A percentile compares a stretch with the other conserved stretches of the same genome.
phyloP scores from a whole-genome alignment of 2,888 invertebrate species.

The Chrysolina oricalcia region DNA sequence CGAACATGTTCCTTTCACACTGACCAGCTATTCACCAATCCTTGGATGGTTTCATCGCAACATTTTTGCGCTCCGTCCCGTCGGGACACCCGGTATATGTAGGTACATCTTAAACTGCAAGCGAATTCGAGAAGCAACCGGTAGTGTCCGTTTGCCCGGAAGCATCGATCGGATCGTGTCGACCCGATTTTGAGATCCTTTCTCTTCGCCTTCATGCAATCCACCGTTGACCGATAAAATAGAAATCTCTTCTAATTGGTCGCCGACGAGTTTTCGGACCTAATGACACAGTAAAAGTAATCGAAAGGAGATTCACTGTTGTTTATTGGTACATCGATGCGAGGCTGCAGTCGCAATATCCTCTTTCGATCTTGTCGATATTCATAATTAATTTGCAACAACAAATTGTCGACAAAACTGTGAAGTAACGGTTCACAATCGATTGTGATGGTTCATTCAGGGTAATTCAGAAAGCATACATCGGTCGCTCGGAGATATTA shows the following conservation, averaged over 20 bases:
- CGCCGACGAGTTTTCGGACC: slow-evolving; percentile 54
- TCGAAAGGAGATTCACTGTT: slow-evolving; percentile 52
- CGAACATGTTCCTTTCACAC: too few species aligned
- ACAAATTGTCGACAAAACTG: background rate
- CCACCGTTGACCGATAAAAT: slow-evolving; percentile 59
- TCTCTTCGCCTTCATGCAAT: slow-evolving; percentile 33
- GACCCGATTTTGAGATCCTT: slow-evolving; percentile 31
- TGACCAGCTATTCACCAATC: too few species aligned
- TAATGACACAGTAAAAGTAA: slow-evolving; percentile 59
- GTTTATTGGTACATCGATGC: slow-evolving; percentile 26
- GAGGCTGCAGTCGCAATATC: slow-evolving; percentile 30
- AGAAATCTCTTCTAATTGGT: slow-evolving; percentile 64
- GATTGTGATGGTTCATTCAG: background rate
- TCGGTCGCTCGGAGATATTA: too few species aligned
- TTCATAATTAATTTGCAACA: background rate
- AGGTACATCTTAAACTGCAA: background rate
- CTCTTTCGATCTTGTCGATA: slow-evolving; percentile 10
- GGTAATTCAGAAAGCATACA: background rate
- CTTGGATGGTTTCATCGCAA: too few species aligned
- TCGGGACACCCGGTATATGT: background rate
- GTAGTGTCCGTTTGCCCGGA: slow-evolving; percentile 26
- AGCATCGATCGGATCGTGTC: slow-evolving; percentile 29
- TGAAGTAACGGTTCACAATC: background rate
- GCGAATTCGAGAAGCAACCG: background rate
- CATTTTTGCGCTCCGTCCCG: too few species aligned